Percentiles rank a stretch among this genome's conserved stretches.
Evolutionary conservation across 2,113 vertebrate species (phyloP).

Genomic region (Stictonetta naevosa): DNA sequence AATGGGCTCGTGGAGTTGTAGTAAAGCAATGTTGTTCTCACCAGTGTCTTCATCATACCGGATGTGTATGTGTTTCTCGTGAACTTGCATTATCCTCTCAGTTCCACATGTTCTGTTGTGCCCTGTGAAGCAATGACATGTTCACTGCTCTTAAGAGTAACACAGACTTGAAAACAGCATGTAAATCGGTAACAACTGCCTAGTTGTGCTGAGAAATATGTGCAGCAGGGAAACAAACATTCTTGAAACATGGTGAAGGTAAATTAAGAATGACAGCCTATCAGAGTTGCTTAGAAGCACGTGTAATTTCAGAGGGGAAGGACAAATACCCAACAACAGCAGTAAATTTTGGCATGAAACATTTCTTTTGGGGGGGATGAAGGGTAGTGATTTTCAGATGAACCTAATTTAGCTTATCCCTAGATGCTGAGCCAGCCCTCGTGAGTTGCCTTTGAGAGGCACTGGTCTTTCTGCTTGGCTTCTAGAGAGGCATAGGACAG

Average conservation of each 20-base stretch:
- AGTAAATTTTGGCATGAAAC: not conserved
- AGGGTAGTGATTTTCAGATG: not conserved
- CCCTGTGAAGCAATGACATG: conserved; percentile 28
- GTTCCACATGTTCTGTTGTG: not conserved
- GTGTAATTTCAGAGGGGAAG: not conserved
- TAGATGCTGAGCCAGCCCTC: not conserved
- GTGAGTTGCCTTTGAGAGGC: fast-evolving
- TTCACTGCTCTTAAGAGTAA: not conserved
- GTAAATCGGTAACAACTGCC: not conserved
- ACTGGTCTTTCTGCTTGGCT: not conserved
- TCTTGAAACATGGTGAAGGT: not conserved
- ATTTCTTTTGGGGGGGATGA: not conserved
- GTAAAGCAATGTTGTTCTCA: conserved; percentile 82
- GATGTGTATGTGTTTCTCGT: conserved; percentile 69
- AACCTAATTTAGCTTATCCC: not conserved
- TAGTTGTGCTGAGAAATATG: fast-evolving
- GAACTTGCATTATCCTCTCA: conserved; percentile 1
- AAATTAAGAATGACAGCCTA: not conserved
- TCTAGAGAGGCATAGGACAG: not conserved
- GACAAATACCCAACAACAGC: not conserved
- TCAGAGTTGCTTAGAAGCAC: not conserved
- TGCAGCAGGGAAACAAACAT: not conserved
- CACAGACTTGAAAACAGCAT: not conserved
- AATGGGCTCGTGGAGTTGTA: conserved; percentile 74
- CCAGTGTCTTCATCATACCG: conserved; percentile 56